Evolutionary conservation across 2,797 vertebrate species (phyloP), one percentile per base, ranked within the genome.

Genomic region (Protosalanx chinensis): DNA sequence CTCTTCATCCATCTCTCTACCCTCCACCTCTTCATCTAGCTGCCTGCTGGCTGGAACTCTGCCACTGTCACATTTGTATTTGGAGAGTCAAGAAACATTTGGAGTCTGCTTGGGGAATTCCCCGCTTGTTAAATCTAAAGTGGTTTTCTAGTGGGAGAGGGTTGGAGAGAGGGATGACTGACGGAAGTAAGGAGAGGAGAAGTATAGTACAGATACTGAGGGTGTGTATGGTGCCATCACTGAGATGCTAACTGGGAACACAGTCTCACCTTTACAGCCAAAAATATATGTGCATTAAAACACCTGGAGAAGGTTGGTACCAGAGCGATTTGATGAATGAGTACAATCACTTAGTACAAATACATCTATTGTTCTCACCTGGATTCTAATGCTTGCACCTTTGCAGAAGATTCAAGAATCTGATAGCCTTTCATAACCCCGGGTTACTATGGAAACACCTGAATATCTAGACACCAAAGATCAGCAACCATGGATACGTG

Each of bases 41-140:
- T 64, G 35, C 2, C 63, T 64, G 63, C 18, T 64, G 63, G 63
- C 18, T 23, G 63, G 41, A 64, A 37, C 33, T 41, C 63, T 27
- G 3, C 33, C 10, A 20, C 32, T 5, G 1, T 63, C 61, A 63
- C 35, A 64, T 64, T 8, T 46, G n/a, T 27, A 37, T 27, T 20
- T 3, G 5, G 35, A 23, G 20, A 64, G 62, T 12, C 10, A n/a
- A 29, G 60, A 15, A 20, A 16, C 41, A 46, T 63, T 37, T 20
- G 7, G 16, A 37, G 61, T 35, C 61, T 30, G 18, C 35, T 32
- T 16, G 32, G 61, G 61, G 27, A 15, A 15, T 13, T 60, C 23
- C 15, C 6, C 5, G 18, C 61, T 35, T 18, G 3, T 63, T 6
- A 37, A 63, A 18, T 63, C 61, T 63, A 32, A 32, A 63, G 18